Evolutionary conservation across 2,888 invertebrate genomes (phyloP), one percentile per base, ranked within the genome.

Genomic region (Leptopterna dolabrata): DNA sequence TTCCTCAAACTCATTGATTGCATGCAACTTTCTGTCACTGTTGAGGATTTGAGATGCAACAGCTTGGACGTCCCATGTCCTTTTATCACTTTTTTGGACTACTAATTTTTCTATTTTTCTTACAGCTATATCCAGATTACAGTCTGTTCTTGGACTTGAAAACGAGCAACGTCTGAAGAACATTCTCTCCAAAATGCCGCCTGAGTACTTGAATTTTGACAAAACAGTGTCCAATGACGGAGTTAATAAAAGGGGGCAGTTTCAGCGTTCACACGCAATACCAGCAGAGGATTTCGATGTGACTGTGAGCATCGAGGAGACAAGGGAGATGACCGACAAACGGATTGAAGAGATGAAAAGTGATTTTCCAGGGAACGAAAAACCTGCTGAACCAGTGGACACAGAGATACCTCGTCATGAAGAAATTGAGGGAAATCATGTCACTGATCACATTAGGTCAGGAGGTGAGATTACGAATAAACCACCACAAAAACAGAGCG

Each of bases 151-250:
- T 9, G 24, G 36, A 0, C 41, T 70, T 9, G 83, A 83, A 47
- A 41, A 70, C 41, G 70, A 83, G 70, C 63, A 83, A 24, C 83
- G 14, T n/a, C 19, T 83, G 11, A 19, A 41, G 19, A 70, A 83
- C 13, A 36, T 83, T 19, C 36, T 70, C 27, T 41, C 27, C 41
- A 83, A 70, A 16, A 41, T 70, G 43, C 83, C 63, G 1, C 41
- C 83, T 2, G 24, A 81, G 0, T 29, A 16, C 0, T 2, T 55
- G 6, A 0, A 2, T n/a, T 14, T 6, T 11, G 55, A 55, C 14
- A 81, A 27, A 24, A 29, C 29, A 9, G 24, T 30, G 13, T 9
- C 73, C 9, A 19, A 14, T 9, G 30, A 16, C 11, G 19, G 4
- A 36, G 6, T 63, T 6, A 63, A 63, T 24, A 24, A 9, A 27